Conservation (phyloP, 2,113 vertebrate species). For the Strix uralensis region DNA sequence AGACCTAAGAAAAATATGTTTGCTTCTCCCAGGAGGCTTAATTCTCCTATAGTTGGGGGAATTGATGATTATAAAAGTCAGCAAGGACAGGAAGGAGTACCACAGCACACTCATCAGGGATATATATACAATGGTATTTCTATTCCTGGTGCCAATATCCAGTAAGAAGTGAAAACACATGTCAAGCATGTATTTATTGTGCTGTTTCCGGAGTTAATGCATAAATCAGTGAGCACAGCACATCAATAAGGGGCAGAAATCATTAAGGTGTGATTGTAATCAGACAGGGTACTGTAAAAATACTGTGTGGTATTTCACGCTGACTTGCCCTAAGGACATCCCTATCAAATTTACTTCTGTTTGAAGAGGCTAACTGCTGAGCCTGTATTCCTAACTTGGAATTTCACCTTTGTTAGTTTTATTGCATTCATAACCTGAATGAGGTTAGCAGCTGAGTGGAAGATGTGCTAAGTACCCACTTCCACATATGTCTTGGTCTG, state of each 20-base stretch:
- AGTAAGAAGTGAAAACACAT: background rate
- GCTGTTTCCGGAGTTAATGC: background rate
- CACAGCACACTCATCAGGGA: background rate
- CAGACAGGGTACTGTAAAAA: background rate
- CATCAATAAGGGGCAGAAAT: background rate
- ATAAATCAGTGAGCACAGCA: background rate
- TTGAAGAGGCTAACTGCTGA: background rate
- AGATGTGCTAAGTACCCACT: background rate
- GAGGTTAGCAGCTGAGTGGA: background rate
- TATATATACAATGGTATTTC: background rate
- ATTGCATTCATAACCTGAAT: background rate
- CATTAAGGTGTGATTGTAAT: background rate
- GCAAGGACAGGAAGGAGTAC: background rate
- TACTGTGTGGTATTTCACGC: background rate
- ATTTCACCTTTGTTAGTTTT: background rate
- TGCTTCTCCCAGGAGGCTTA: background rate
- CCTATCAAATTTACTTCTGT: background rate
- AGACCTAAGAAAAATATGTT: background rate
- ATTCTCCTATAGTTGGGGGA: background rate
- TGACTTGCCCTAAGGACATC: background rate
- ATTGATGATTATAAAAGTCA: background rate
- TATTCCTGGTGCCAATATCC: background rate
- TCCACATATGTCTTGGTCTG: background rate
- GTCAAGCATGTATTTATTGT: background rate
- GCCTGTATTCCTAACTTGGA: background rate